Percentiles rank a stretch among this genome's conserved stretches.
phyloP scores from a whole-genome alignment of 2,797 vertebrate genomes.

The Aphelocoma californica region DNA sequence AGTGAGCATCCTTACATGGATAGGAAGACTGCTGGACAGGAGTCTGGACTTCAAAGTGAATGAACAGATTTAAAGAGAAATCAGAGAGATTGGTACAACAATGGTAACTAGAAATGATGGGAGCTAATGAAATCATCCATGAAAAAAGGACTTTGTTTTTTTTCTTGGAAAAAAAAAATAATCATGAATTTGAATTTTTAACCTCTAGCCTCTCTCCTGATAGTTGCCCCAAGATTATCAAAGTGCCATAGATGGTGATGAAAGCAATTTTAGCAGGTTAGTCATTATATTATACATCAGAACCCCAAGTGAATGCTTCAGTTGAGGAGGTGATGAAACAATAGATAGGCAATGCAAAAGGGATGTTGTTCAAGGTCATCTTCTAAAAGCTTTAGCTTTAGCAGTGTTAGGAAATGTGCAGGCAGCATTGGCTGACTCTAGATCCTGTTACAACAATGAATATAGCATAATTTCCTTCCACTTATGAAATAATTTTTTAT shows the following conservation, averaged over 20 bases:
- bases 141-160: not conserved
- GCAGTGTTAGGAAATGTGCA: not conserved
- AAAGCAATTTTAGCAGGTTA: not conserved
- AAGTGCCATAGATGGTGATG: not conserved
- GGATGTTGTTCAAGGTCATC: not conserved
- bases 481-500: not conserved
- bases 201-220: not conserved
- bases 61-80: not conserved
- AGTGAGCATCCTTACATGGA: not conserved
- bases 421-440: not conserved
- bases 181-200: not conserved
- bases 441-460: not conserved
- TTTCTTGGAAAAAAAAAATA: not conserved
- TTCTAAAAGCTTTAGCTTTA: not conserved
- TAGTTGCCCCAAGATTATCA: not conserved
- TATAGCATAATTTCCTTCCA: not conserved
- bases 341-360: not conserved
- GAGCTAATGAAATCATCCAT: not conserved
- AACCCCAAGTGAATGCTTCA: not conserved
- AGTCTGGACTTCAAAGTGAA: not conserved
- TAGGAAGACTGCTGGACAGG: not conserved
- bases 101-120: not conserved
- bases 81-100: not conserved
- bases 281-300: not conserved
- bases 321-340: not conserved